phyloP scores from a whole-genome alignment of 2,888 invertebrate species.

The Drosophila anceps region DNA sequence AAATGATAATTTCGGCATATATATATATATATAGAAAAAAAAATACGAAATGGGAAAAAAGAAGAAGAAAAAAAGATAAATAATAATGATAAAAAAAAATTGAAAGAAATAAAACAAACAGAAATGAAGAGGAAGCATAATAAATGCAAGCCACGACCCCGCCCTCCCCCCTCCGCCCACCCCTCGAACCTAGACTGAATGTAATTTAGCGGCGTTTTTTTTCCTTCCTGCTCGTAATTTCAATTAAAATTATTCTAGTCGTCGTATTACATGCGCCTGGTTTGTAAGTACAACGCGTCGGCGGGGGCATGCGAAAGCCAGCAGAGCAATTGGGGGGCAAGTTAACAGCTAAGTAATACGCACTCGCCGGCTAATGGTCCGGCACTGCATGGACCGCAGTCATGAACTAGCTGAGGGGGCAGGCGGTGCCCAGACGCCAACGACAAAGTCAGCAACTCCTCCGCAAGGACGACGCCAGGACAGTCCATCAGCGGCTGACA shows the following conservation, averaged over 20 bases:
- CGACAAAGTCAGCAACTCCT: slow-evolving; percentile 7
- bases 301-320: slow-evolving; percentile 11
- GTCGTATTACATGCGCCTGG: slow-evolving; percentile 31
- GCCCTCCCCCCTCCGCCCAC: not conserved
- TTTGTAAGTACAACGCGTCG: slow-evolving; percentile 21
- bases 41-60: slow-evolving; percentile 4
- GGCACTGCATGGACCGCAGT: slow-evolving; percentile 49
- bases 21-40: slow-evolving; percentile 2
- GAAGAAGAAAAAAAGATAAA: slow-evolving; percentile 17
- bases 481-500: slow-evolving; percentile 70
- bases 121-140: slow-evolving; percentile 15
- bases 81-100: slow-evolving; percentile 19
- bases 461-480: slow-evolving; percentile 32
- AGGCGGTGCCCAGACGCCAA: not conserved
- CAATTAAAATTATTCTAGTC: slow-evolving; percentile 76
- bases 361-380: slow-evolving; percentile 73
- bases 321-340: slow-evolving; percentile 54
- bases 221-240: slow-evolving; percentile 65
- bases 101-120: slow-evolving; percentile 17
- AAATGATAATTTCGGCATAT: slow-evolving; percentile 70
- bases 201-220: slow-evolving; percentile 52
- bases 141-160: slow-evolving; percentile 11
- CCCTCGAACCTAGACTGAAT: slow-evolving; percentile 28
- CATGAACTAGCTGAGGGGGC: slow-evolving; percentile 21
- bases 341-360: slow-evolving; percentile 78